phyloP scores from a whole-genome alignment of 2,797 vertebrate species.

The Heliangelus exortis region DNA sequence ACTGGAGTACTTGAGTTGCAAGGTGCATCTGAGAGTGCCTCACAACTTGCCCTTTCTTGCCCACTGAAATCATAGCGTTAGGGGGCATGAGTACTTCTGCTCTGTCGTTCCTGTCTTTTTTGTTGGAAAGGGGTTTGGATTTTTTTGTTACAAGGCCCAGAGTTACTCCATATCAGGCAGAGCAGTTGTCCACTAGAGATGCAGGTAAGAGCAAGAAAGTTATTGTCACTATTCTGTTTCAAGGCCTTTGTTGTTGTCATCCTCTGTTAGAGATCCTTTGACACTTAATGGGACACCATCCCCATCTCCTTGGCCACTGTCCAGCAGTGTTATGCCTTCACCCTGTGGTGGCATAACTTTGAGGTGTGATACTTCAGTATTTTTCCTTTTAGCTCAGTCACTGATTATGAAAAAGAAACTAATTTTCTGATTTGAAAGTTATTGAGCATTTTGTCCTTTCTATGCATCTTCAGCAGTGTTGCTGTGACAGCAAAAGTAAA shows the following conservation, averaged over 20 bases:
- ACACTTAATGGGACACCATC: background rate
- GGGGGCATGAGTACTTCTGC: background rate
- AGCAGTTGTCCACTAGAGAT: background rate
- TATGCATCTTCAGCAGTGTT: background rate
- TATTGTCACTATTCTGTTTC: background rate
- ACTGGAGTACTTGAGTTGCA: background rate
- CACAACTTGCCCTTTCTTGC: background rate
- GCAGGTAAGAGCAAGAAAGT: background rate
- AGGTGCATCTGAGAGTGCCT: background rate
- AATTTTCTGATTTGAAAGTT: background rate
- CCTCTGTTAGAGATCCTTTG: background rate
- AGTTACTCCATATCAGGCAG: rapidly evolving
- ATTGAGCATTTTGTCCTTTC: background rate
- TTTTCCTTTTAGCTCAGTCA: background rate
- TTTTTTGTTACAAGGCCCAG: background rate
- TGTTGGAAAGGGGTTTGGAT: background rate
- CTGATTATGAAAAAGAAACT: background rate
- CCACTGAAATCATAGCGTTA: background rate
- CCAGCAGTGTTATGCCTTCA: background rate
- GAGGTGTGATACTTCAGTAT: background rate
- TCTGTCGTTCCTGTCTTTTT: background rate
- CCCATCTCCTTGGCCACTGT: background rate
- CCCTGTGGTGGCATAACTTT: background rate
- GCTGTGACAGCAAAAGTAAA: background rate
- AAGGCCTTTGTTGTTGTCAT: background rate